Evolutionary conservation across 2,888 invertebrate species (phyloP).

Genomic region (Tenodera sinensis): DNA sequence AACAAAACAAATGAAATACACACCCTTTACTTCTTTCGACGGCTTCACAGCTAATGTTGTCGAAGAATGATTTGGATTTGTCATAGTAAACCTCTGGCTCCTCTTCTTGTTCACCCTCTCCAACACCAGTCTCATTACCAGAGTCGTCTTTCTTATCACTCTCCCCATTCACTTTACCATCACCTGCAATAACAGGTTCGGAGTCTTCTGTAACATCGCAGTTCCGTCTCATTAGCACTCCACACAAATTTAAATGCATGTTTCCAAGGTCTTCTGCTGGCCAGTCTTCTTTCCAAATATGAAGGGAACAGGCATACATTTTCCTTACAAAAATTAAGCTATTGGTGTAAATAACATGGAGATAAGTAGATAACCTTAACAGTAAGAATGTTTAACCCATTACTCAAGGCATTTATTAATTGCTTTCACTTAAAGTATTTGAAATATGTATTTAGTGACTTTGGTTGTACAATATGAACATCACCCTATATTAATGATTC

Average conservation of each 20-base stretch:
- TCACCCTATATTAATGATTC: too few relatives aligned
- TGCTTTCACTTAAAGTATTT: too few relatives aligned
- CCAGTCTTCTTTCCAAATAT: background rate
- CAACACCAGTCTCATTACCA: constrained; percentile 84
- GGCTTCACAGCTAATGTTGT: constrained; percentile 98
- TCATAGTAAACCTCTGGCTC: constrained; percentile 73
- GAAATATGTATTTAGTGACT: too few relatives aligned
- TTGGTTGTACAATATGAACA: too few relatives aligned
- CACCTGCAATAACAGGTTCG: constrained; percentile 28
- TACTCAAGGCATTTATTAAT: too few relatives aligned
- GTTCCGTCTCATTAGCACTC: background rate
- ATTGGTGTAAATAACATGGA: background rate
- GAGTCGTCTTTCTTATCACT: constrained; percentile 85
- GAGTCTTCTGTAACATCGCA: constrained; percentile 19
- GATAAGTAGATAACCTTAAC: background rate
- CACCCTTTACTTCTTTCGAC: constrained; percentile 77
- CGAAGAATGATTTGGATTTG: constrained; percentile 97
- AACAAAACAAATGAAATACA: constrained; percentile 33
- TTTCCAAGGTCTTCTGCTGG: background rate
- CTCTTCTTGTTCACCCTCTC: constrained; percentile 74
- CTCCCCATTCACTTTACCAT: constrained; percentile 53
- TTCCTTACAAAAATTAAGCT: background rate
- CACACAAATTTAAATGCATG: background rate
- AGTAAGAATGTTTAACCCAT: too few relatives aligned
- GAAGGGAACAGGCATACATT: background rate